Base-by-base conservation (phyloP, 2,888 invertebrate genomes). In the Asteroscopus sphinx region DNA sequence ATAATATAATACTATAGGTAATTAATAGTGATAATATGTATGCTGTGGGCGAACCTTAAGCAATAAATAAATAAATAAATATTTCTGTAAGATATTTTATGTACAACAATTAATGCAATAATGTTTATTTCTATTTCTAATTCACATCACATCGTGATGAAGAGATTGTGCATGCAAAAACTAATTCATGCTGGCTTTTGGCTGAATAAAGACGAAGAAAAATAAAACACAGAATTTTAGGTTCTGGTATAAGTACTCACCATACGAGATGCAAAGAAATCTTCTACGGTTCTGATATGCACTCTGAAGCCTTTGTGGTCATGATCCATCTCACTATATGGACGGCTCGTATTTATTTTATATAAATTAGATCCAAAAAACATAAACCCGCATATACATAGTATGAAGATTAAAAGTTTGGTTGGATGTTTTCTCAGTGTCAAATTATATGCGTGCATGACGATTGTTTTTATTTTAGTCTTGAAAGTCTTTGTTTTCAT, bases 231-330 rank as follows among this genome's bases (percentile, higher is more conserved):
- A 21, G 5, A 21, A 0, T 21, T 21, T 21, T 21, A 21, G 4
- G 6, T 6, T 21, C 21, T 21, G 4, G 4, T n/a, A 36, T 11
- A 12, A 21, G 17, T 40, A 65, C 79, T 79, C 36, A 88, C 88
- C 79, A 75, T 45, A 44, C 87, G 71, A 44, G 58, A 58, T 39
- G 68, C 66, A 56, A 76, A 83, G 74, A 73, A 87, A 13, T 52
- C 52, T 6, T 72, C 45, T 9, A 85, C 64, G 6, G 73, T 58
- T 1, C 30, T 4, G n/a, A 9, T 4, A 55, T 71, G 71, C 30
- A 46, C 25, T 46, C 12, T 49, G 15, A 12, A 7, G 33, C 52
- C 32, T 13, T 44, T 6, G 6, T 26, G 0, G 16, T 2, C 33
- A 26, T 15, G 35, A 16, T 46, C 25, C 30, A 47, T n/a, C 26